These are phyloP conservation scores for Baryphthengus martii DNA, from an alignment of 2,113 vertebrate genomes.

Conservation along the genomic window DNA sequence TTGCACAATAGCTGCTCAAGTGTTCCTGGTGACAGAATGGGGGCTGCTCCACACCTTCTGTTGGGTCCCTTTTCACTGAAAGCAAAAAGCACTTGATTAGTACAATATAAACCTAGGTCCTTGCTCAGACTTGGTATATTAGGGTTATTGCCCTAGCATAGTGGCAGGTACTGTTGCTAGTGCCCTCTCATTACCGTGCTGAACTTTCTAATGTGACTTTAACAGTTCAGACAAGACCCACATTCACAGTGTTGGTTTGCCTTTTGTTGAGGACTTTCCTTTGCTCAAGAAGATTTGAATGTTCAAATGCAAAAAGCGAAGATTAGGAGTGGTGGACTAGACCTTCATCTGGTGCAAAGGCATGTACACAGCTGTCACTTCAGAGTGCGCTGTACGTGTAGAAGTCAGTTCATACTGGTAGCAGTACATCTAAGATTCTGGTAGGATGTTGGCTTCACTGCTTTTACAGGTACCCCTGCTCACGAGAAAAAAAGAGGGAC, in stretches of 20 bases:
- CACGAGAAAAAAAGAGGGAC: neutral
- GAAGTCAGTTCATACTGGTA: neutral
- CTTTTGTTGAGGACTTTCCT: neutral
- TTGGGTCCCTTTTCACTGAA: neutral
- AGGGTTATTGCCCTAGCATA: neutral
- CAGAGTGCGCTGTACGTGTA: accelerated
- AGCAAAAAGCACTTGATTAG: neutral
- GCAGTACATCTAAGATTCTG: neutral
- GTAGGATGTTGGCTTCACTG: neutral
- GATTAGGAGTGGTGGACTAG: neutral
- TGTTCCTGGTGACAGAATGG: neutral
- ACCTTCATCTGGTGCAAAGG: neutral
- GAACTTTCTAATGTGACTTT: neutral
- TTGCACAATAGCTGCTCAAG: neutral
- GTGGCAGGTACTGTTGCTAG: neutral
- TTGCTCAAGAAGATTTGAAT: neutral
- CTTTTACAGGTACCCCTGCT: neutral
- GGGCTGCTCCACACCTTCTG: neutral
- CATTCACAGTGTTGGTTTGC: neutral
- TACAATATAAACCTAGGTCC: neutral
- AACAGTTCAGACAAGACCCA: neutral
- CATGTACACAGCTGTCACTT: neutral
- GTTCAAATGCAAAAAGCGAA: neutral
- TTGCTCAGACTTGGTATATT: neutral
- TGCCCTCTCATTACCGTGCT: neutral